Conservation (phyloP, 2,113 vertebrate genomes). For the Callospermophilus lateralis region DNA sequence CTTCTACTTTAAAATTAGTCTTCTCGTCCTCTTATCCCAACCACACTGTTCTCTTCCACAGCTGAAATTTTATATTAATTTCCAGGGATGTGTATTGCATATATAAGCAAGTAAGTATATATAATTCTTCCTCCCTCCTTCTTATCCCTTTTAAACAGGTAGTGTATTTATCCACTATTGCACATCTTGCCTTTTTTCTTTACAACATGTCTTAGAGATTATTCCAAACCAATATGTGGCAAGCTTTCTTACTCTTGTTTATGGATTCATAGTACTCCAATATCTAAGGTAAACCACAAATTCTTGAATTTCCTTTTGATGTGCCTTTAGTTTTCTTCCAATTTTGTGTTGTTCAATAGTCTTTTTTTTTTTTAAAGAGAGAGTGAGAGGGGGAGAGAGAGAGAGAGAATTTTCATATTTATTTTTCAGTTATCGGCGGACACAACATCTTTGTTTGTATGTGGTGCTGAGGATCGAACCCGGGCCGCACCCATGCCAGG, state of each 20-base stretch:
- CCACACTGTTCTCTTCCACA: background rate
- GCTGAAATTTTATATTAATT: constrained; percentile 11
- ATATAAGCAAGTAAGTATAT: background rate
- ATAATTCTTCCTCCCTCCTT: background rate
- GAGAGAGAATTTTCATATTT: too few relatives aligned
- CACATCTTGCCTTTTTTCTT: background rate
- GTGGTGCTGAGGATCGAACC: too few relatives aligned
- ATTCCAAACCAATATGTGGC: constrained; percentile 1
- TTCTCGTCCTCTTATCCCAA: background rate
- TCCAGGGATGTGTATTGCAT: background rate
- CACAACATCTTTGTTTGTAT: too few relatives aligned
- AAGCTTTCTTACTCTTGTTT: background rate
- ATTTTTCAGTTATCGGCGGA: too few relatives aligned
- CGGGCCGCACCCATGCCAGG: too few relatives aligned
- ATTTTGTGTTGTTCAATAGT: background rate
- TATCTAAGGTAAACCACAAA: background rate
- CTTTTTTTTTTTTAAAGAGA: constrained; percentile 34
- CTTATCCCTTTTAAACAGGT: background rate
- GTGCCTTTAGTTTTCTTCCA: background rate
- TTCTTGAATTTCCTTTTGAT: constrained; percentile 20
- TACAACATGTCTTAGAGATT: background rate
- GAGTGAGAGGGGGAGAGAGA: too few relatives aligned
- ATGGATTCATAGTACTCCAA: background rate
- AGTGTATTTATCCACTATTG: background rate
- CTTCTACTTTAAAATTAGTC: background rate